These are phyloP conservation scores for Crocallis elinguaria DNA, from an alignment of 2,888 invertebrate genomes.

Conservation along the genomic window DNA sequence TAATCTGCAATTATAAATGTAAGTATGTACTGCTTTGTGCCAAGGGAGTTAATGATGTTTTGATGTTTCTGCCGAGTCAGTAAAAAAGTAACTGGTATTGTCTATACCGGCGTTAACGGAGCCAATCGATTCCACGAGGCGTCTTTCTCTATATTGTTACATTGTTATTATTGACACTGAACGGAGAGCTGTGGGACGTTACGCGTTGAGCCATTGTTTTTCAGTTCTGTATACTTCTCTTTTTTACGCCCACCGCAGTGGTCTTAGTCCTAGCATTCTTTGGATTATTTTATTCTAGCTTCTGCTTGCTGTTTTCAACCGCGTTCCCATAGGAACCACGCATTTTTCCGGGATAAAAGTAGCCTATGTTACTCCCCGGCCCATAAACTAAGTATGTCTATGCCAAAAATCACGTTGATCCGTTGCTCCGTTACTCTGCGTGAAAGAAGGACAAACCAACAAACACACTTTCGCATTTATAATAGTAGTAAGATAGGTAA, in stretches of 20 bases:
- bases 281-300: not conserved
- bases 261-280: not conserved
- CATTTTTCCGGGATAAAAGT: too few species aligned
- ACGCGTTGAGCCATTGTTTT: constrained; percentile 32
- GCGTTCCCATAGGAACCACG: too few species aligned
- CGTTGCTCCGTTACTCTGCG: too few species aligned
- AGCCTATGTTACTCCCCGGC: too few species aligned
- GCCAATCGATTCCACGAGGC: constrained; percentile 44
- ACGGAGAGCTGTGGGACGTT: constrained; percentile 25
- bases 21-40: too few species aligned
- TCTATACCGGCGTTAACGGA: constrained; percentile 16
- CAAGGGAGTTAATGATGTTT: not conserved
- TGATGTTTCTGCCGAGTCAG: not conserved
- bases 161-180: constrained; percentile 45
- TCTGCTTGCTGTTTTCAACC: too few species aligned
- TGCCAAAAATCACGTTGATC: too few species aligned
- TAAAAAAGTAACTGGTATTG: constrained; percentile 4
- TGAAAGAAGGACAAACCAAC: too few species aligned
- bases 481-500: too few species aligned
- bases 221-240: constrained; percentile 16
- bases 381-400: too few species aligned
- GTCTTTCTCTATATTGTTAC: constrained; percentile 36
- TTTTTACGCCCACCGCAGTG: constrained; percentile 13
- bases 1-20: too few species aligned
- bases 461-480: too few species aligned